Evolutionary conservation across 2,888 invertebrate species (phyloP), one percentile per base, ranked within the genome.

Genomic region (Orgyia antiqua): DNA sequence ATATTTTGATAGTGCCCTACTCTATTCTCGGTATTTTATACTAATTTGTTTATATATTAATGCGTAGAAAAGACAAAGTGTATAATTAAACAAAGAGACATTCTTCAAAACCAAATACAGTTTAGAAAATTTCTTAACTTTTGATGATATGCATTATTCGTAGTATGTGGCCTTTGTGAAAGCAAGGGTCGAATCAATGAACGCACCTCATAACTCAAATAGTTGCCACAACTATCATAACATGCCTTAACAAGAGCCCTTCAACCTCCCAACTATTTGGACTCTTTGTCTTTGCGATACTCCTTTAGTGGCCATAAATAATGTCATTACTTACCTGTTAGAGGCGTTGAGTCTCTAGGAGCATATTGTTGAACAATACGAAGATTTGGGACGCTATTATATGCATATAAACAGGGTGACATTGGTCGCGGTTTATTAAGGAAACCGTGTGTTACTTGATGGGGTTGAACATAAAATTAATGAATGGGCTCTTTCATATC

Each of bases 251-350:
- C 61, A 62, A 57, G 55, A 52, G 50, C 56, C 56, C 54, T 47
- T 47, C 42, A 45, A 40, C 54, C 57, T 39, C 50, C 48, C 31
- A 68, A 68, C 67, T 68, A 69, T 70, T 68, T 44, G 61, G 61
- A 62, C 64, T 71, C 76, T 73, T 76, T 78, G 77, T 75, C 62
- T 59, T 58, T 34, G 49, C 56, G 58, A 53, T 59, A 61, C 55
- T 58, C 62, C 61, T 74, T 73, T 69, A 80, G 68, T 63, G 68
- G 66, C 72, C 51, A 80, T 83, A 80, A 83, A 83, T 82, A 78
- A 80, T 62, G 63, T 66, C 74, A 78, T 82, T 77, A n/a, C n/a
- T n/a, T n/a, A 83, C 82, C 82, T 83, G 80, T 73, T 71, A 70
- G 65, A 69, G 71, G 56, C 58, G 66, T 61, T 65, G 46, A 28